Evolutionary conservation across 1,140 invertebrate species (phyloP).

Genomic region (Sogatella furcifera): DNA sequence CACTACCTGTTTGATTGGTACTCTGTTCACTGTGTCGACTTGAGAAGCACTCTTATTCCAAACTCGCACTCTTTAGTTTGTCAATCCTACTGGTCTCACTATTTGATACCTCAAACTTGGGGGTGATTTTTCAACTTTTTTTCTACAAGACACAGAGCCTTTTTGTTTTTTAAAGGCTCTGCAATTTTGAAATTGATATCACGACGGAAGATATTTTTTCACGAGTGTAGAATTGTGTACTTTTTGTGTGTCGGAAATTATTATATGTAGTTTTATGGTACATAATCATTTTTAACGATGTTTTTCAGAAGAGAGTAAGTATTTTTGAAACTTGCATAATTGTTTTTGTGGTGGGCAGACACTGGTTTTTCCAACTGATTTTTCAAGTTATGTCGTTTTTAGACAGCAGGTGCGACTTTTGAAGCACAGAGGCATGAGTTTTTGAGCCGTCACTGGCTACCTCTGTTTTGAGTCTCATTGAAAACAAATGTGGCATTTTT

Average conservation of each 20-base stretch:
- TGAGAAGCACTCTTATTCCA: conserved; percentile 7
- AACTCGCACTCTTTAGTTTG: conserved; percentile 14
- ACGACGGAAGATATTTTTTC: no score
- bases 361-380: conserved; percentile 18
- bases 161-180: conserved; percentile 12
- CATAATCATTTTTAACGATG: conserved; percentile 11
- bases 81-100: conserved; percentile 9
- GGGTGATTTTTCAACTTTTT: conserved; percentile 9
- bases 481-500: conserved; percentile 50
- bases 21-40: conserved; percentile 18
- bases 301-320: conserved; percentile 21
- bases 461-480: conserved; percentile 15
- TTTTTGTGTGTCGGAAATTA: background rate
- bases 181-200: no score
- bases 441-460: conserved; percentile 12
- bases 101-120: background rate
- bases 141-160: background rate
- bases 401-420: conserved; percentile 14
- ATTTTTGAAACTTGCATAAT: conserved; percentile 15
- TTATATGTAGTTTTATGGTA: background rate
- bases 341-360: conserved; percentile 17
- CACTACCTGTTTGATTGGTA: conserved; percentile 29
- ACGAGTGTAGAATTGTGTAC: background rate
- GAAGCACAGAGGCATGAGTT: conserved; percentile 15
- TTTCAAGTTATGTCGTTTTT: conserved; percentile 16